Conservation (phyloP, 2,113 vertebrate genomes). For the Melanotaenia duboulayi region DNA sequence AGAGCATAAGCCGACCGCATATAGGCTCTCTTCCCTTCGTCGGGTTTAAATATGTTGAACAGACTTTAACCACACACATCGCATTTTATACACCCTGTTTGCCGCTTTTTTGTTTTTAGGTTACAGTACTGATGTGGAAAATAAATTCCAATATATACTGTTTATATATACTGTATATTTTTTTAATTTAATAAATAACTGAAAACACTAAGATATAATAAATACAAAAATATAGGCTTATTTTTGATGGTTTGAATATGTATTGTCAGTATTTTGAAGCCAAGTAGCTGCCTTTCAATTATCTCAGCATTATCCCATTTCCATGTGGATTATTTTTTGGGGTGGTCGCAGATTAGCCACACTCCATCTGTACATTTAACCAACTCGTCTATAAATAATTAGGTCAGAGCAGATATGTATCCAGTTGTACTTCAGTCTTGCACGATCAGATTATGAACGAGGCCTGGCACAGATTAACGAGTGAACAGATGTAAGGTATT, state of each 20-base stretch:
- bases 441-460: constrained; percentile 66
- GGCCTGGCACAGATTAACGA: constrained; percentile 61
- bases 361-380: constrained; percentile 44
- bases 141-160: rapidly evolving
- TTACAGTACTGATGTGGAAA: neutral
- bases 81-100: neutral
- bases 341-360: constrained; percentile 5
- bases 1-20: constrained; percentile 60
- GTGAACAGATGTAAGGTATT: constrained; percentile 59
- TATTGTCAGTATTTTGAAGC: neutral
- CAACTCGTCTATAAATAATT: constrained; percentile 66
- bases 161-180: too few species aligned
- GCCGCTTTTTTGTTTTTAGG: neutral
- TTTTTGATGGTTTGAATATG: neutral
- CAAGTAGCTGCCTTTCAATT: constrained; percentile 1
- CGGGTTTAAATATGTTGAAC: constrained; percentile 27
- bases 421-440: constrained; percentile 57
- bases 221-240: neutral
- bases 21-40: constrained; percentile 23
- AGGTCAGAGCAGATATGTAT: constrained; percentile 70
- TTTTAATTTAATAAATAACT: neutral
- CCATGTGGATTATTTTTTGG: constrained; percentile 17
- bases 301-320: constrained; percentile 8
- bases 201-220: neutral
- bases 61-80: neutral